Conservation (phyloP, 2,888 invertebrate genomes). For the Notodonta dromedarius region DNA sequence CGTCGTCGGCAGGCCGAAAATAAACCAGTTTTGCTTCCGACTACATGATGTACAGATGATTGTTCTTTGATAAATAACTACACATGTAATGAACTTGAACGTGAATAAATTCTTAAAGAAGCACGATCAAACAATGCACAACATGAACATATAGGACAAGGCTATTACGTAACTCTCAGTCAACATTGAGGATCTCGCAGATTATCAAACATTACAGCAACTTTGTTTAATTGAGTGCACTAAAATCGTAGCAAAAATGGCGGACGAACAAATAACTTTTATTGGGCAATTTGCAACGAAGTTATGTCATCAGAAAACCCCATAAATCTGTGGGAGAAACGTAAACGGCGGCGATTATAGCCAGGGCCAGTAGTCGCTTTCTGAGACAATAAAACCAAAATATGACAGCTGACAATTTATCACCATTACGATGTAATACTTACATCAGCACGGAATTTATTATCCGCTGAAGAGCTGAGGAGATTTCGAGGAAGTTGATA, state of each 20-base stretch:
- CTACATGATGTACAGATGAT: slow-evolving; percentile 6
- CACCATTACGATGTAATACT: slow-evolving; percentile 60
- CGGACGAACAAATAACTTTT: slow-evolving; percentile 73
- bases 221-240: slow-evolving; percentile 4
- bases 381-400: slow-evolving; percentile 68
- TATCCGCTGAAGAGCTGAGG: slow-evolving; percentile 54
- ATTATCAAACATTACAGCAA: slow-evolving; percentile 3
- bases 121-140: slow-evolving; percentile 7
- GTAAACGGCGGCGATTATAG: slow-evolving; percentile 67
- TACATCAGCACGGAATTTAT: slow-evolving; percentile 60
- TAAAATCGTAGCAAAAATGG: slow-evolving; percentile 47
- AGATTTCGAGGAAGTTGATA: slow-evolving; percentile 59
- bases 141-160: slow-evolving; percentile 8
- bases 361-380: slow-evolving; percentile 54
- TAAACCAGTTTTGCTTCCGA: slow-evolving; percentile 23
- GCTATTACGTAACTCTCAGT: not conserved
- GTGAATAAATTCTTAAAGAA: slow-evolving; percentile 9
- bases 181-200: not conserved
- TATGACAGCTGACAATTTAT: slow-evolving; percentile 64
- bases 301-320: slow-evolving; percentile 73
- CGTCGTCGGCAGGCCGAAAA: slow-evolving; percentile 26
- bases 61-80: slow-evolving; percentile 7
- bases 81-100: slow-evolving; percentile 5
- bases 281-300: slow-evolving; percentile 73
- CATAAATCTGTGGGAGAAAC: slow-evolving; percentile 69